phyloP scores from a whole-genome alignment of 2,888 invertebrate genomes.

The Mesochorus sp. region DNA sequence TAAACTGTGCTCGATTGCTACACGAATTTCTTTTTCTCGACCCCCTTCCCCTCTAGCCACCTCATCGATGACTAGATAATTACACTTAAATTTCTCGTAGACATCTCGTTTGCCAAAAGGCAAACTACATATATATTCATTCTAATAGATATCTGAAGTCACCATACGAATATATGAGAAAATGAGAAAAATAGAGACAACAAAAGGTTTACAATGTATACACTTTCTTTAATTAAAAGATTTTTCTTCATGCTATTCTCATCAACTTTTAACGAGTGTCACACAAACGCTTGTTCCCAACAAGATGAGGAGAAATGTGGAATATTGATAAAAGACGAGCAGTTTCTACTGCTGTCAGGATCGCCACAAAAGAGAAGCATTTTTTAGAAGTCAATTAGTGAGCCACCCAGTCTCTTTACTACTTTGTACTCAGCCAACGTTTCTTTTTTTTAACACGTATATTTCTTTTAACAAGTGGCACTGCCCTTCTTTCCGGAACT shows the following conservation, averaged over 20 bases:
- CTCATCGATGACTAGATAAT: conserved; percentile 38
- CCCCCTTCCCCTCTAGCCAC: conserved; percentile 11
- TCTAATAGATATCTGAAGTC: too few relatives aligned
- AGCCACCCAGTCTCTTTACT: conserved; percentile 52
- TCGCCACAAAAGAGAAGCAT: conserved; percentile 49
- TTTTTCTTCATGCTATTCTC: background rate
- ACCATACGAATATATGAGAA: too few relatives aligned
- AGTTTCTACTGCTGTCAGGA: conserved; percentile 38
- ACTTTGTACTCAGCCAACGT: background rate
- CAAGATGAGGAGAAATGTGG: background rate
- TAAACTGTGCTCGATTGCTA: conserved; percentile 41
- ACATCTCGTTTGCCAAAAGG: conserved; percentile 13
- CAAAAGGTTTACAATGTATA: too few relatives aligned
- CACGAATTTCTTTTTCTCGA: conserved; percentile 7
- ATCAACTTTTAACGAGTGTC: conserved; percentile 47
- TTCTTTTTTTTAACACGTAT: conserved; percentile 21
- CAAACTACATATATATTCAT: too few relatives aligned
- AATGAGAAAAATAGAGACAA: too few relatives aligned
- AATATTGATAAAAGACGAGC: conserved; percentile 14
- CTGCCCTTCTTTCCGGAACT: conserved; percentile 28
- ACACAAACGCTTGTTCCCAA: conserved; percentile 24
- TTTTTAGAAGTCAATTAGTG: conserved; percentile 63
- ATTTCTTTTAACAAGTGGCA: conserved; percentile 42
- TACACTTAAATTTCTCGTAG: conserved; percentile 49
- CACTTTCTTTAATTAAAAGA: conserved; percentile 35